These are phyloP conservation scores for Drosophila trapezifrons DNA, from an alignment of 1,140 invertebrate genomes.

Conservation along the genomic window DNA sequence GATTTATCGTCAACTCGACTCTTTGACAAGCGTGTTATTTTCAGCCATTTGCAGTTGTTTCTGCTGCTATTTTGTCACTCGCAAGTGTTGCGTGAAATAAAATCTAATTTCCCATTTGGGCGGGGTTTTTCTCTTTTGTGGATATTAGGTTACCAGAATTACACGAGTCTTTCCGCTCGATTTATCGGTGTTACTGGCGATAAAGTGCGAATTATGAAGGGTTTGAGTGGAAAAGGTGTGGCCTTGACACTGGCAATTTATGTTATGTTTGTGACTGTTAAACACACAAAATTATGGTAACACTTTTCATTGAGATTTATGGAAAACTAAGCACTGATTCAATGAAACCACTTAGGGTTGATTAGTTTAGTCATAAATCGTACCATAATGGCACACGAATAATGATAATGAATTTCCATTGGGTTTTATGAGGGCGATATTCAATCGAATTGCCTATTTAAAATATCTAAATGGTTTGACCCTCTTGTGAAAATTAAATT, in stretches of 20 bases:
- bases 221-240: conserved; percentile 3
- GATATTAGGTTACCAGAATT: conserved; percentile 54
- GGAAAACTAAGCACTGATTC: conserved; percentile 6
- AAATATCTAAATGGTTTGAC: neutral
- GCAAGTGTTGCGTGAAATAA: conserved; percentile 61
- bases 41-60: conserved; percentile 39
- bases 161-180: conserved; percentile 13
- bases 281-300: conserved; percentile 2
- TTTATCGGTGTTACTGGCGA: conserved; percentile 8
- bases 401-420: conserved; percentile 16
- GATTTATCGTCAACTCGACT: conserved; percentile 64
- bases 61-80: conserved; percentile 53
- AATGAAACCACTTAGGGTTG: conserved; percentile 4
- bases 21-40: conserved; percentile 71
- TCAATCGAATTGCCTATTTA: conserved; percentile 8
- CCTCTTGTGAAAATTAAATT: neutral
- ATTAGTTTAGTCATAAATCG: conserved; percentile 18
- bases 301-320: conserved; percentile 20
- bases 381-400: neutral
- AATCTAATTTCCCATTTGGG: conserved; percentile 42
- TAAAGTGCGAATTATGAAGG: conserved; percentile 1
- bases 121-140: conserved; percentile 1
- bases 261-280: neutral
- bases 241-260: conserved; percentile 9
- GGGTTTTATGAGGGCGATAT: conserved; percentile 5